phyloP scores from a whole-genome alignment of 2,888 invertebrate genomes.

The Malacosoma neustria region DNA sequence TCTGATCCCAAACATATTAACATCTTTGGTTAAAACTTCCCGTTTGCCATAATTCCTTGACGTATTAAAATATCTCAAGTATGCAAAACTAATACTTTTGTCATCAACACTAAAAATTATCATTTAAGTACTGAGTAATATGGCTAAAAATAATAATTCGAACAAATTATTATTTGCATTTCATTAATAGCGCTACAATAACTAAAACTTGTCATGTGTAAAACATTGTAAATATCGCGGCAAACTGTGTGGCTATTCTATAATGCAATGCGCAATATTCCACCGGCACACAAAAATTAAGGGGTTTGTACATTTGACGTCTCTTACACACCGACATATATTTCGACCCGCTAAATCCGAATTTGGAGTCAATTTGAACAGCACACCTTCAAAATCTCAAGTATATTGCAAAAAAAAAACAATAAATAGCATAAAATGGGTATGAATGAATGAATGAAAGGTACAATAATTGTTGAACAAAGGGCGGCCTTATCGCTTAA shows the following conservation, averaged over 20 bases:
- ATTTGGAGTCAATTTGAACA: too few species aligned
- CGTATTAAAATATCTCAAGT: slow-evolving; percentile 16
- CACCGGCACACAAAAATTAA: too few species aligned
- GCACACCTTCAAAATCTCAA: too few species aligned
- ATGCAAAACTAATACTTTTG: slow-evolving; percentile 25
- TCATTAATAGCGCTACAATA: not conserved
- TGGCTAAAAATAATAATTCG: not conserved
- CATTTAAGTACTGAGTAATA: slow-evolving; percentile 36
- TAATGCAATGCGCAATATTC: too few species aligned
- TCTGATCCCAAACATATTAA: not conserved
- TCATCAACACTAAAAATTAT: slow-evolving; percentile 28
- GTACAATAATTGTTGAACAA: too few species aligned
- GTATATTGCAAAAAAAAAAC: too few species aligned
- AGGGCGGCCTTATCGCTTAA: too few species aligned
- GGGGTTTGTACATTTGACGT: too few species aligned
- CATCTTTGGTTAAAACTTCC: slow-evolving; percentile 1
- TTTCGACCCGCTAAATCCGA: too few species aligned
- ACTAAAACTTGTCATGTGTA: not conserved
- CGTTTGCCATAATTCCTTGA: slow-evolving; percentile 38
- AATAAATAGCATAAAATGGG: too few species aligned
- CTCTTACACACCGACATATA: too few species aligned
- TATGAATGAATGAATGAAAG: too few species aligned
- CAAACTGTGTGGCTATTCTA: not conserved
- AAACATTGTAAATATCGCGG: not conserved
- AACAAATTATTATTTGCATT: not conserved